Base-by-base conservation (phyloP, 2,797 vertebrate genomes). In the Onychomys leucogaster region DNA sequence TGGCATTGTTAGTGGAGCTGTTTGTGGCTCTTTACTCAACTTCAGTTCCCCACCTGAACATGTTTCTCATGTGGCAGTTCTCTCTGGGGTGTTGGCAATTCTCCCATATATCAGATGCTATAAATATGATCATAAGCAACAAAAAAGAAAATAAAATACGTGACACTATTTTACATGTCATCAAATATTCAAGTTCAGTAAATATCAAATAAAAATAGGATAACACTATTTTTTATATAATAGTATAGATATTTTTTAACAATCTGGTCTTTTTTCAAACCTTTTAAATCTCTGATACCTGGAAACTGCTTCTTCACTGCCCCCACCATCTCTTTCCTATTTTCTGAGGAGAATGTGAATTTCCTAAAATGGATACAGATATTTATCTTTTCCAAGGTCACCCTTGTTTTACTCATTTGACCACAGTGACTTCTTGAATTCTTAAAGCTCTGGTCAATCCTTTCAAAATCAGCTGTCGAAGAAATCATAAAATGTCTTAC, bases 11-110 rank as follows among this genome's bases (percentile, higher is more conserved):
- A 69, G 59, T 52, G 23, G 2, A 17, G 5, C 78, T 75, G 75
- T 41, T 27, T 81, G 6, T 71, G 34, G 90, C 85, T 97, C 94
- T 83, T 97, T 77, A 95, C 49, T 97, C 96, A 97, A 90, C 93
- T 97, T 97, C 96, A 98, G 7, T 94, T 96, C 87, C 59, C 94
- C 97, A 95, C 94, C 96, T 97, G 94, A 34, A 89, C 27, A 29
- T 65, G 69, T 97, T 97, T 94, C 94, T 98, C 96, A 96, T 94
- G 76, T 96, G 86, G 91, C 91, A 96, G 75, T 87, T 37, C 27
- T 97, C 95, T 19, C 10, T 78, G 57, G 89, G 89, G 57, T 95
- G 81, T 87, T 96, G 96, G 96, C 94, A 95, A 88, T 12, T 77
- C 13, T 77, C 7, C 43, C 61, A 94, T 52, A 52, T 12, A 75